Evolutionary conservation across 1,140 invertebrate genomes (phyloP), one percentile per base, ranked within the genome.

Genomic region (Spodoptera litura): DNA sequence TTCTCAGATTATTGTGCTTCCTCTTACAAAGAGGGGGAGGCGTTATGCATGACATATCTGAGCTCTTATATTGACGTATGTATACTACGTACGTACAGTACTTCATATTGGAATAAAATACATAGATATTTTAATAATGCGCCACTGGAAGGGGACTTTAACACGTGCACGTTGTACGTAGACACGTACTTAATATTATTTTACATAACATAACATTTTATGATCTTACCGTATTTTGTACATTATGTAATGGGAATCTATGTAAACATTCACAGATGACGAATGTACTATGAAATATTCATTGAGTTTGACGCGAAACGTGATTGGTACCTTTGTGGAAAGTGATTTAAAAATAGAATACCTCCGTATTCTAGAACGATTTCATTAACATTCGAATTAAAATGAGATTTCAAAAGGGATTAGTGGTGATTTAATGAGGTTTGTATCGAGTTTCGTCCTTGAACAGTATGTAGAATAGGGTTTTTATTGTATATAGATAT

Each of bases 1-100:
- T 53, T 70, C 66, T 70, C 66, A 70, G 66, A 70, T 70, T 70
- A 70, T 52, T 70, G 38, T 51, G 12, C 49, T 52, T 52, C 66
- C 51, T 53, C 66, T 53, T n/a, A 12, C 62, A 51, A 53, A 70
- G 51, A 70, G 66, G 66, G 66, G 66, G 25, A 31, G 12, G 51
- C 44, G 35, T 64, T 44, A 64, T 52, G 20, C 49, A 52, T 70
- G 49, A 70, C 51, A 70, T 70, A 70, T 70, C 66, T 70, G 20
- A n/a, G 51, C 44, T 70, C 13, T 25, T 25, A 2, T 53, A 70
- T 70, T 70, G 66, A 70, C 27, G 49, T 31, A 70, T 53, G 66
- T 70, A 53, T 10, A 25, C 5, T 51, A 25, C 12, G 58, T 12
- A 70, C 49, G 6, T 68, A 27, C 20, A 49, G 44, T 51, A 68